A percentile compares a stretch with the other conserved stretches of the same genome.
These are phyloP conservation scores for Streblospio benedicti DNA, from an alignment of 1,140 invertebrate species.

Conservation along the genomic window DNA sequence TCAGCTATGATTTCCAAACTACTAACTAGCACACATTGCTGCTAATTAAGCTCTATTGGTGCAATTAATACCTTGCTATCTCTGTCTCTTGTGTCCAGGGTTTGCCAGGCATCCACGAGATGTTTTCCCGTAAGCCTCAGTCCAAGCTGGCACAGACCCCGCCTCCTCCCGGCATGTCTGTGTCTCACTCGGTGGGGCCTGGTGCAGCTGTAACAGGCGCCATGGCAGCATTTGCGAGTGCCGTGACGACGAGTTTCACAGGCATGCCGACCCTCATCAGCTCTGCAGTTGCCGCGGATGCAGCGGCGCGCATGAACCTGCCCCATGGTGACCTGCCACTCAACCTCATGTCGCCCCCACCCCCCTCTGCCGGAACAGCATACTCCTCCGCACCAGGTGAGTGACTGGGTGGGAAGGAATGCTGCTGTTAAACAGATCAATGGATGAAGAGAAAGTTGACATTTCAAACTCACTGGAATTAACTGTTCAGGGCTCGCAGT, in stretches of 20 bases:
- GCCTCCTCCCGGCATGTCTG: background rate
- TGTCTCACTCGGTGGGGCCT: background rate
- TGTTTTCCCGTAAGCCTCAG: conserved; percentile 9
- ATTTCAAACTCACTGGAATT: too few relatives aligned
- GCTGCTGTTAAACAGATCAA: too few relatives aligned
- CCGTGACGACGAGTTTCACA: conserved; percentile 5
- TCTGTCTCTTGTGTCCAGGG: too few relatives aligned
- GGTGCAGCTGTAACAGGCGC: background rate
- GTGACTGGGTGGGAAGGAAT: too few relatives aligned
- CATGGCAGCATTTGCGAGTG: too few relatives aligned
- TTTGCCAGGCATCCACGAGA: conserved; percentile 19
- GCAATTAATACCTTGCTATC: too few relatives aligned
- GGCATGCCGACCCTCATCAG: conserved; percentile 4
- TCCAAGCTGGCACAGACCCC: background rate
- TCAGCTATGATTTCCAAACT: too few relatives aligned
- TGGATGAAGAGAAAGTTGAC: too few relatives aligned
- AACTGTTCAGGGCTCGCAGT: too few relatives aligned
- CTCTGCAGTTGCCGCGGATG: background rate
- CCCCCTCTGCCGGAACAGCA: background rate
- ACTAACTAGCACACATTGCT: too few relatives aligned
- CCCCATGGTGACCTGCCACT: background rate
- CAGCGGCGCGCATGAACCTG: conserved; percentile 3
- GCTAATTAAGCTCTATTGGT: too few relatives aligned
- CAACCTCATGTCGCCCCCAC: background rate
- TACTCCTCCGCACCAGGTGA: too few relatives aligned